Base-by-base conservation (phyloP, 1,140 invertebrate species). In the Alviniconcha marisindica region DNA sequence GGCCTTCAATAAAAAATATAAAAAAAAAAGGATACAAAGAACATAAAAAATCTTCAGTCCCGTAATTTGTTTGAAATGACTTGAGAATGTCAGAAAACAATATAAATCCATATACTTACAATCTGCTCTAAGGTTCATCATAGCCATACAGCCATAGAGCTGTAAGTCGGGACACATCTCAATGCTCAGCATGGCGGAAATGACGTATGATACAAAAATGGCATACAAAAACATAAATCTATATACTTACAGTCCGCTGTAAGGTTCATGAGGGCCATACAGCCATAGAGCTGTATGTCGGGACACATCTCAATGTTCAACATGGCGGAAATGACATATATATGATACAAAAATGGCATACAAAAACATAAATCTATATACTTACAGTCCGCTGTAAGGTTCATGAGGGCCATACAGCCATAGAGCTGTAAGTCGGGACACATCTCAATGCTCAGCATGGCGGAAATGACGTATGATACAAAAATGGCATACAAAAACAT, bases 201-300 rank as follows among this genome's bases (percentile, higher is more conserved):
- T 82, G 0, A 87, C 74, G 48, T n/a, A n/a, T n/a, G n/a, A n/a
- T n/a, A n/a, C n/a, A n/a, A n/a, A n/a, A n/a, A n/a, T n/a, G n/a
- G n/a, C n/a, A n/a, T n/a, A n/a, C n/a, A n/a, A n/a, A n/a, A n/a
- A n/a, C n/a, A n/a, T n/a, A n/a, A n/a, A n/a, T n/a, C n/a, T n/a
- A n/a, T n/a, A n/a, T n/a, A 86, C 86, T 84, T 82, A 89, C 88
- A 77, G 54, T 89, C 85, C 18, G 87, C 87, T n/a, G 88, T 87
- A 14, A 89, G 76, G 66, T 89, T 89, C 63, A 88, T 88, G 1
- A 89, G 71, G 0, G 88, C 87, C 71, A 89, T 84, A 56, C 86
- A 88, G 2, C 87, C 86, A 40, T 85, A 83, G 24, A 86, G 85
- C 77, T 88, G 88, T 33, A 89, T 84, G 31, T 87, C 86, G 2